Evolutionary conservation across 2,888 invertebrate species (phyloP).

Genomic region (Limnephilus auricula): DNA sequence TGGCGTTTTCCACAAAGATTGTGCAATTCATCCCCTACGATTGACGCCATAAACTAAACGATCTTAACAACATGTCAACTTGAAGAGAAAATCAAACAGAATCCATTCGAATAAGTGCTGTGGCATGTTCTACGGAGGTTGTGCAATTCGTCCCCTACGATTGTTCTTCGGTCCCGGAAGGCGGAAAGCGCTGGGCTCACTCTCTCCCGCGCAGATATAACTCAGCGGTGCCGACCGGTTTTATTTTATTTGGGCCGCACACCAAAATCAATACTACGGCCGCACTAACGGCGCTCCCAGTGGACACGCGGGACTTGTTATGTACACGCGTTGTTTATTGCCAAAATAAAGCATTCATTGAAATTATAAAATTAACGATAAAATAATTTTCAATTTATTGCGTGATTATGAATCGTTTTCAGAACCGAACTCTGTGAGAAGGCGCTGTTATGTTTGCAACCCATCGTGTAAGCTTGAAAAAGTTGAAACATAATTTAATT

Average conservation of each 20-base stretch:
- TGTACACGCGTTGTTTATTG: not conserved
- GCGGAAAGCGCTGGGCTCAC: conserved; percentile 9
- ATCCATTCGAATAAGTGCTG: not conserved
- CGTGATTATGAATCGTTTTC: too few species aligned
- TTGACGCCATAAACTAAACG: not conserved
- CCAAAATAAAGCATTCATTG: not conserved
- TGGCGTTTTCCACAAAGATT: too few species aligned
- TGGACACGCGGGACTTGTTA: conserved; percentile 34
- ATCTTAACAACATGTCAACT: not conserved
- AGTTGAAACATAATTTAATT: too few species aligned
- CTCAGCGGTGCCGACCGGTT: conserved; percentile 63
- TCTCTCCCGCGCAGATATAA: conserved; percentile 57
- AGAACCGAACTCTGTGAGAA: too few species aligned
- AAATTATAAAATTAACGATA: not conserved
- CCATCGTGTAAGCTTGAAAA: too few species aligned
- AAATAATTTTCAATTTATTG: not conserved
- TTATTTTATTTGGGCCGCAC: conserved; percentile 65
- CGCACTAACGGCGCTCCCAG: conserved; percentile 45
- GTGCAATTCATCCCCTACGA: not conserved
- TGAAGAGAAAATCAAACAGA: not conserved
- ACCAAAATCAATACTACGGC: conserved; percentile 65
- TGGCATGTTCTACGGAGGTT: conserved; percentile 8
- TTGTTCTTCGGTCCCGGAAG: conserved; percentile 25
- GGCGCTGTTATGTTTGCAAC: too few species aligned
- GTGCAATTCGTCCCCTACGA: conserved; percentile 13